Evolutionary conservation across 2,888 invertebrate species (phyloP).

Genomic region (Eristalis pertinax): DNA sequence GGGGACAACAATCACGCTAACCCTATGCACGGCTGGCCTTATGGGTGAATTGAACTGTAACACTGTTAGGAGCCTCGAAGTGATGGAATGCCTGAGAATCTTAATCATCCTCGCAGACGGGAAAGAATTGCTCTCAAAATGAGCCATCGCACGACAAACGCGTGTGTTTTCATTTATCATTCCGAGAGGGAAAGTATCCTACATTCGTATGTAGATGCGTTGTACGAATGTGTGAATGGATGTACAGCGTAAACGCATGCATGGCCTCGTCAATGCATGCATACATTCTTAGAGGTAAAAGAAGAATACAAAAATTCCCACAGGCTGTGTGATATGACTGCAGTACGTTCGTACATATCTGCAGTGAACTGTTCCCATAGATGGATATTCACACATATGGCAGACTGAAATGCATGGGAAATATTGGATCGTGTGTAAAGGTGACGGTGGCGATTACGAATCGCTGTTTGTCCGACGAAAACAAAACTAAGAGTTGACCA

Average conservation of each 20-base stretch:
- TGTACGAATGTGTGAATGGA: background rate
- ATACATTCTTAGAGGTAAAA: constrained; percentile 18
- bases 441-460: constrained; percentile 4
- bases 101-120: constrained; percentile 30
- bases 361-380: constrained; percentile 60
- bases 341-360: constrained; percentile 4
- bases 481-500: background rate
- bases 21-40: constrained; percentile 22
- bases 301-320: constrained; percentile 55
- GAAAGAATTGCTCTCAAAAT: constrained; percentile 12
- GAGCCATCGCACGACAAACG: constrained; percentile 55
- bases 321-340: constrained; percentile 31
- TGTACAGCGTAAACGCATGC: background rate
- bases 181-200: constrained; percentile 7
- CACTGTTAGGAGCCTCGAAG: constrained; percentile 20
- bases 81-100: constrained; percentile 49
- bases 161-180: constrained; percentile 57
- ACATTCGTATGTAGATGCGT: background rate
- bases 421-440: constrained; percentile 23
- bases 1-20: constrained; percentile 55
- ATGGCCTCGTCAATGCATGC: constrained; percentile 18
- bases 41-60: constrained; percentile 27
- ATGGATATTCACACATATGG: constrained; percentile 62
- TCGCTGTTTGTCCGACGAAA: background rate
- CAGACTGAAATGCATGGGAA: constrained; percentile 61